Base-by-base conservation (phyloP, 2,888 invertebrate genomes). In the Noctua janthina region DNA sequence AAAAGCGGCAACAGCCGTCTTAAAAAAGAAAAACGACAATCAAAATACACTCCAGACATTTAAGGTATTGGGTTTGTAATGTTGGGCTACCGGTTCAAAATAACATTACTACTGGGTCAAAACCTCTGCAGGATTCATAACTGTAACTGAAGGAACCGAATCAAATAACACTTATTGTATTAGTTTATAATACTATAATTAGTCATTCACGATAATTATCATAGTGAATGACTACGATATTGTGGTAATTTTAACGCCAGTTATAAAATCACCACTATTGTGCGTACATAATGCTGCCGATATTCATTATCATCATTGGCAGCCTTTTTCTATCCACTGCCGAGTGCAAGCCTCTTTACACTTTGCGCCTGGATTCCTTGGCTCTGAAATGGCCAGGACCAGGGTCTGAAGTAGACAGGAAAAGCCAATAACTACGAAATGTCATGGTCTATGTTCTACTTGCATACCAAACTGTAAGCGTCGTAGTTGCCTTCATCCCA, bases 401-500 rank as follows among this genome's bases (percentile, higher is more conserved):
- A 56, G 59, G 11, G 59, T 59, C 59, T 2, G 35, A 59, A 10
- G 17, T 43, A 39, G 2, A n/a, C 39, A 59, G 4, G 3, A 64
- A 17, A 8, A 17, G 35, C 35, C 66, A 39, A 66, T 39, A 11
- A 39, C 20, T 20, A 20, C 20, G 10, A 66, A 20, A 20, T 39
- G 10, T 29, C 29, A n/a, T 11, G 17, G 1, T n/a, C 13, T 23
- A 56, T 29, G 17, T n/a, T 15, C 39, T 35, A 43, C 15, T 2
- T 35, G 56, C 59, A n/a, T 56, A 87, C 88, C 64, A 0, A 0
- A 0, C 0, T 0, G 66, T 78, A 86, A 39, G 1, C 39, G 0
- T 10, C 1, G 15, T 20, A 74, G 15, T 83, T 64, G 6, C 73
- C 73, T 3, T 74, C n/a, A 1, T 79, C 5, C 89, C 89, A 89